Percentiles rank a stretch among this genome's conserved stretches.
Conservation (phyloP, 2,888 invertebrate genomes). For the Cylindroiulus punctatus region DNA sequence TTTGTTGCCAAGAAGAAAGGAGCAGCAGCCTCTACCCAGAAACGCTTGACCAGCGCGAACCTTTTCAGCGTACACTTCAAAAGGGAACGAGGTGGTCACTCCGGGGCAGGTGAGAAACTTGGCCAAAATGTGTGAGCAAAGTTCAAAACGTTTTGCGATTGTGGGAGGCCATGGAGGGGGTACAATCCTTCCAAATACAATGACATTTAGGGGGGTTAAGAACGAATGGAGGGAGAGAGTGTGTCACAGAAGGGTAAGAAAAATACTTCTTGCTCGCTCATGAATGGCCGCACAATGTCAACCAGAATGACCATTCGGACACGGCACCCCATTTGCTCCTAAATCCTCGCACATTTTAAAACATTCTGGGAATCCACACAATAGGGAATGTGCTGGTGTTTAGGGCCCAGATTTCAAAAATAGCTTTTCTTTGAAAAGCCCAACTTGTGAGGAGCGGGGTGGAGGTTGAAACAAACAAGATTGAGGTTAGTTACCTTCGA, state of each 20-base stretch:
- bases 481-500: not conserved
- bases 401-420: not conserved
- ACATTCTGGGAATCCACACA: not conserved
- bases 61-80: not conserved
- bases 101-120: constrained; percentile 23
- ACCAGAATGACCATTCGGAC: constrained; percentile 23
- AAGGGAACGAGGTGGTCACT: not conserved
- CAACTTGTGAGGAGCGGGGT: not conserved
- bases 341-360: constrained; percentile 16
- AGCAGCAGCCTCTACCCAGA: not conserved
- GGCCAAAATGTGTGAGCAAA: not conserved
- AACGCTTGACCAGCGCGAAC: not conserved
- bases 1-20: not conserved
- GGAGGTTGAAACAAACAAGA: not conserved
- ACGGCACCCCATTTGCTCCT: not conserved
- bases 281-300: not conserved
- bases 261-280: not conserved
- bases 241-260: not conserved
- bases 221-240: not conserved
- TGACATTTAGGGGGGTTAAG: not conserved
- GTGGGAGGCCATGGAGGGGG: constrained; percentile 7
- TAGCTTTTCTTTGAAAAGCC: not conserved
- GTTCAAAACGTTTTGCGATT: constrained; percentile 16
- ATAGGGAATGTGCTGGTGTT: not conserved
- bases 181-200: not conserved